Base-by-base conservation (phyloP, 2,113 vertebrate genomes). In the Chamaea fasciata region DNA sequence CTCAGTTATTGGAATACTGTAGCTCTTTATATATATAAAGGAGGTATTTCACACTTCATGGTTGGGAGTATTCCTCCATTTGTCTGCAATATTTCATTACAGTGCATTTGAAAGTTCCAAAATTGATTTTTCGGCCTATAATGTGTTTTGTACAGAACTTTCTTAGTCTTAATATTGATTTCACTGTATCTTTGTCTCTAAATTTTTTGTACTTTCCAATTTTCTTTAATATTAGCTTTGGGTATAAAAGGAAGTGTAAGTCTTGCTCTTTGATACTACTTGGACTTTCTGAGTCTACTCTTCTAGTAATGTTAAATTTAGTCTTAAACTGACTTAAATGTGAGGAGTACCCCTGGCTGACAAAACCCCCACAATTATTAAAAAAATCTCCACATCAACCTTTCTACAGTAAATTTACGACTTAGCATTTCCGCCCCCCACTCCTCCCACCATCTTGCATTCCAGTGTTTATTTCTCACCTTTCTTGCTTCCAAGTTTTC, bases 101-200 rank as follows among this genome's bases (percentile, higher is more conserved):
- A 87, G 69, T 76, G 57, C 68, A 78, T 91, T 75, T 84, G 77
- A 87, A 95, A 95, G 77, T 91, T 94, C 53, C 49, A 84, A 94
- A 96, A 96, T 94, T 87, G 94, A 95, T 94, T 97, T 95, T 96
- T 93, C n/a, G 12, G 69, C 77, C 62, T 69, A 49, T 92, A 82
- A 91, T 87, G 35, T 87, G 73, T 91, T 95, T 87, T 84, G n/a
- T 84, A 78, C 77, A 91, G 62, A 93, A 94, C 80, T 92, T 96
- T 93, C 76, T 92, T 89, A 39, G 68, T 93, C 76, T 86, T 93
- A 84, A 85, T 92, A 94, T 95, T 91, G 95, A 92, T 95, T 91
- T 97, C 53, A 64, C 60, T 71, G 37, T 81, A 94, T 79, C 41
- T 87, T 92, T 95, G 31, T 2, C 23, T 95, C 77, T 84, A 82